Base-by-base conservation (phyloP, 2,797 vertebrate genomes). In the Gymnothorax reevesii region DNA sequence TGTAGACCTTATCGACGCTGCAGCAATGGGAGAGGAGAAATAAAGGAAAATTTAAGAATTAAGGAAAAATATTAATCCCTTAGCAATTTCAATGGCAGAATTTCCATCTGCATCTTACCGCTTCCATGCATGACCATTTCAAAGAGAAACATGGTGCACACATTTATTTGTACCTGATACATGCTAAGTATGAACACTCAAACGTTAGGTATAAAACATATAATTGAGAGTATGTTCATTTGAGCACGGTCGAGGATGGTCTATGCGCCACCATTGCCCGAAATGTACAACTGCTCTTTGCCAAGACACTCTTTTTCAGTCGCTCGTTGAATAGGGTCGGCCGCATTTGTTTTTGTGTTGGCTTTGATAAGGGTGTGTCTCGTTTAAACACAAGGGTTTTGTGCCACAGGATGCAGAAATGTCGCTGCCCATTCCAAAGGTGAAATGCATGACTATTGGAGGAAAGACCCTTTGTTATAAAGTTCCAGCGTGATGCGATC, bases 361-460 rank as follows among this genome's bases (percentile, higher is more conserved):
- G 27, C n/a, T 64, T 59, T 87, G 75, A 71, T 52, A 86, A 54
- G 86, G 87, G 87, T 59, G 86, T 89, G 90, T 75, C 85, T 69
- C 84, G 33, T 86, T 64, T 57, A 79, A 87, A 86, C 42, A 15
- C 57, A 62, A 86, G 59, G 57, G 83, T 85, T 90, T 86, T 83
- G 88, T 93, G 91, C 89, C 93, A 93, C 91, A 93, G 93, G 92
- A 95, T 93, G 90, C 88, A 86, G 88, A 94, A 91, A 92, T 92
- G 91, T 73, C 85, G 4, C 91, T 92, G 91, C 89, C 92, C 92
- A 92, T 93, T 94, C 92, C 91, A 89, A 91, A 94, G 92, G 89
- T 90, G 90, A 89, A 90, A 89, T 86, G 85, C 88, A 91, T 89
- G 92, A 95, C 94, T 95, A 95, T 94, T 86, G 92, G 92, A 95